Evolutionary conservation across 2,113 vertebrate genomes (phyloP), one percentile per base, ranked within the genome.

Genomic region (Seriola quinqueradiata): DNA sequence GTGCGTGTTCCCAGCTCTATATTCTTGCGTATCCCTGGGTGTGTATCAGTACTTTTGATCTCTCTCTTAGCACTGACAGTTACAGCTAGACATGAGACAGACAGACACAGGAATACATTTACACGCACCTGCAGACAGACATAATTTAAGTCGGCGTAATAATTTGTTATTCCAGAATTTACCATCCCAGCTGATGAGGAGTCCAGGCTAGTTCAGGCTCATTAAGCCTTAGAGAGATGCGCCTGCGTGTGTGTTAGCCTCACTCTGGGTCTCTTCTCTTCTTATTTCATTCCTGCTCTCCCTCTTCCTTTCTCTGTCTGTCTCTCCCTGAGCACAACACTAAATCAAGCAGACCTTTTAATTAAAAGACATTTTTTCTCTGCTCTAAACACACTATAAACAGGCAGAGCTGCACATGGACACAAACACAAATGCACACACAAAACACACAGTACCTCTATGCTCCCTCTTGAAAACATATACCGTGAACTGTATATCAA

Each of bases 261-360:
- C 36, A 1, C 69, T 42, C 57, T 52, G 36, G 48, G 61, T 79
- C 77, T 81, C 70, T 34, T 81, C 61, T 57, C 68, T 52, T 81
- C 60, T 76, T 76, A 57, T 76, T 70, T 84, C 46, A 69, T 66
- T 50, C 72, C 48, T 19, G 25, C 64, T 46, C 19, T 28, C 58
- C 19, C 58, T 72, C 77, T 16, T 60, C 63, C 74, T 82, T 69
- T 86, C 66, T 60, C 25, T 52, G 9, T 32, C 50, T 23, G 42
- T 75, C 70, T 81, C 77, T 78, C 69, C 55, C 28, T 8, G 25
- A 80, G 57, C 9, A n/a, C 61, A 67, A 42, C 85, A 68, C 83
- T 93, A 94, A 91, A 92, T 94, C 88, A 91, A 63, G 66, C 16
- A 52, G 85, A 82, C 78, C 60, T 70, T 91, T 90, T 94, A 92